Conservation (phyloP, 2,113 vertebrate species). For the Fukomys damarensis region DNA sequence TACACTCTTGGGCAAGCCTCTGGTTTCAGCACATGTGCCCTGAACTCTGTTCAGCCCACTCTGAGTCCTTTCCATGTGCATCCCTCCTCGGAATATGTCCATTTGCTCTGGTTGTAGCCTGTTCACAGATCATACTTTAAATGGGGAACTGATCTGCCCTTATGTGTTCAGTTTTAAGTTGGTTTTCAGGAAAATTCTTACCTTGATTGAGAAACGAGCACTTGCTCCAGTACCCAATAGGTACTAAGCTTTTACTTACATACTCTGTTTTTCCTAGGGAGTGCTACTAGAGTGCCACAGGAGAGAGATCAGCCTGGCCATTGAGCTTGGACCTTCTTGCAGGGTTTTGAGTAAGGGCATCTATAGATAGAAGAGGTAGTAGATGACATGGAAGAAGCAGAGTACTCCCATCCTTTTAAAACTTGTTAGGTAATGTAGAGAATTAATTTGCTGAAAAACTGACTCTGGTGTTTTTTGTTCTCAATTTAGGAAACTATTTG, state of each 20-base stretch:
- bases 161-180: not conserved
- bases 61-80: not conserved
- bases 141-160: not conserved
- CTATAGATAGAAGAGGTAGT: not conserved
- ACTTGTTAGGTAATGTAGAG: not conserved
- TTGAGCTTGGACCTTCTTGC: not conserved
- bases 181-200: not conserved
- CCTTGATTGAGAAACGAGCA: not conserved
- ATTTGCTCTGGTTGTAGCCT: not conserved
- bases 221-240: not conserved
- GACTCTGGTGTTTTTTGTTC: constrained; percentile 56
- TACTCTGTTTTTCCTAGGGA: not conserved
- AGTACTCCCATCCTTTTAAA: not conserved
- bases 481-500: constrained; percentile 65
- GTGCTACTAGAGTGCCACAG: not conserved
- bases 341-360: not conserved
- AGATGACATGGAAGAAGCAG: not conserved
- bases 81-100: not conserved
- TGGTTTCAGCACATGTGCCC: not conserved
- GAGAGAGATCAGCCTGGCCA: not conserved
- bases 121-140: not conserved
- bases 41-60: not conserved
- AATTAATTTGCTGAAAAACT: constrained; percentile 31
- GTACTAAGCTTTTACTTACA: not conserved
- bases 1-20: not conserved